Percentiles rank a stretch among this genome's conserved stretches.
These are phyloP conservation scores for Crypturellus tataupa DNA, from an alignment of 2,797 vertebrate genomes.

Conservation along the genomic window DNA sequence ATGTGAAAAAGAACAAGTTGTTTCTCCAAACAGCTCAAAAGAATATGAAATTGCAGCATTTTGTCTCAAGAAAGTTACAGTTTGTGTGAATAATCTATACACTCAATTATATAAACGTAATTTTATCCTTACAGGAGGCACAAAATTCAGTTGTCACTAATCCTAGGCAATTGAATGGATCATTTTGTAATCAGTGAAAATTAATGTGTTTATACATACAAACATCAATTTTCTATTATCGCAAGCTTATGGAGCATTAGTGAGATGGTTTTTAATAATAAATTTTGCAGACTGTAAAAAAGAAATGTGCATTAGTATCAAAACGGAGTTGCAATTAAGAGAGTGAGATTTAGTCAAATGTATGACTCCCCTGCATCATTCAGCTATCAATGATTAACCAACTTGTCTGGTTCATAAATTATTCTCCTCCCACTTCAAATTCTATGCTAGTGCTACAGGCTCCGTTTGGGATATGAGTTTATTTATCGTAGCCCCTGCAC, in stretches of 20 bases:
- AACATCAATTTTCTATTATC: background rate
- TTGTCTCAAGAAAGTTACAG: background rate
- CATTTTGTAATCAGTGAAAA: slow-evolving; percentile 30
- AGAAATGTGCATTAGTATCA: background rate
- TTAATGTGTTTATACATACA: slow-evolving; percentile 27
- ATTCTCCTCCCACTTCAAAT: background rate
- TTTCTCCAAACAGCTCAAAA: background rate
- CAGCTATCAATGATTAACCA: background rate
- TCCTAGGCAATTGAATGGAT: background rate
- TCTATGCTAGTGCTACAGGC: background rate
- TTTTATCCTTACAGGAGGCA: slow-evolving; percentile 6
- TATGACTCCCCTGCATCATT: background rate
- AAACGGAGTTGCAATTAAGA: background rate
- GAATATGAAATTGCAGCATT: background rate
- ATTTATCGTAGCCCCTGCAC: background rate
- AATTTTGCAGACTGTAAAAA: background rate
- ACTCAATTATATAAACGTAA: background rate
- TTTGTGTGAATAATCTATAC: slow-evolving; percentile 2
- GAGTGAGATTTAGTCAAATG: background rate
- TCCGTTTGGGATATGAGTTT: background rate
- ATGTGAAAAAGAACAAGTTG: slow-evolving; percentile 12
- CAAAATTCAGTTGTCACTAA: background rate
- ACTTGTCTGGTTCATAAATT: background rate
- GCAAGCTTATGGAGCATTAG: background rate
- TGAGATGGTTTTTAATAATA: background rate